Evolutionary conservation across 2,797 vertebrate species (phyloP).

Genomic region (Carduelis carduelis): DNA sequence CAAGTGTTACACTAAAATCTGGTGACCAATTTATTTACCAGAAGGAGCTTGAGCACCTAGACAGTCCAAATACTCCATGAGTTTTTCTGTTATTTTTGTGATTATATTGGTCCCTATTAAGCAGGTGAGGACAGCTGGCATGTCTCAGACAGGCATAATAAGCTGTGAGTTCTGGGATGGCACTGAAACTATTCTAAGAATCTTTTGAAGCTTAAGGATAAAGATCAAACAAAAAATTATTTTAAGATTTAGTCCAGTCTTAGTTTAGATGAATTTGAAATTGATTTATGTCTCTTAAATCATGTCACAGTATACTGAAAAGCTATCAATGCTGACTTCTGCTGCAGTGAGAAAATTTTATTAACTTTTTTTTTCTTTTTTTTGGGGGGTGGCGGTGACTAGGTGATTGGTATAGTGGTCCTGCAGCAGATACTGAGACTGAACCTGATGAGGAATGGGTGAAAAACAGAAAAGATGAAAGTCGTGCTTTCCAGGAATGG

Average conservation of each 20-base stretch:
- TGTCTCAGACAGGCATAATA: neutral
- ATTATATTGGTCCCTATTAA: neutral
- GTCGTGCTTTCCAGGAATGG: slow-evolving; percentile 90
- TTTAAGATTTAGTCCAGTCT: neutral
- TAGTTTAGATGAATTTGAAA: neutral
- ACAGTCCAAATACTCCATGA: neutral
- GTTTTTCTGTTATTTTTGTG: neutral
- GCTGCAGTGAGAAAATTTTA: neutral
- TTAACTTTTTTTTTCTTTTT: neutral
- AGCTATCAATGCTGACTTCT: neutral
- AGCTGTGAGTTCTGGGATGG: neutral
- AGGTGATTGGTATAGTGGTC: slow-evolving; percentile 90
- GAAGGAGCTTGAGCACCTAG: neutral
- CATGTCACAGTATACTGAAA: neutral
- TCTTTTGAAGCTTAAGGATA: neutral
- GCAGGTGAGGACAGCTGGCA: neutral
- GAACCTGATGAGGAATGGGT: slow-evolving; percentile 94
- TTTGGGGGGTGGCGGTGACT: neutral
- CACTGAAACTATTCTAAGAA: neutral
- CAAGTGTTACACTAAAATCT: neutral
- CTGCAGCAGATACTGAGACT: slow-evolving; percentile 81
- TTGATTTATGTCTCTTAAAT: neutral
- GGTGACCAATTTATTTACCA: neutral
- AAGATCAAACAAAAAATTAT: neutral
- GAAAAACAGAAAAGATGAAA: slow-evolving; percentile 87